Evolutionary conservation across 1,140 invertebrate genomes (phyloP).

Genomic region (Caenorhabditis remanei): DNA sequence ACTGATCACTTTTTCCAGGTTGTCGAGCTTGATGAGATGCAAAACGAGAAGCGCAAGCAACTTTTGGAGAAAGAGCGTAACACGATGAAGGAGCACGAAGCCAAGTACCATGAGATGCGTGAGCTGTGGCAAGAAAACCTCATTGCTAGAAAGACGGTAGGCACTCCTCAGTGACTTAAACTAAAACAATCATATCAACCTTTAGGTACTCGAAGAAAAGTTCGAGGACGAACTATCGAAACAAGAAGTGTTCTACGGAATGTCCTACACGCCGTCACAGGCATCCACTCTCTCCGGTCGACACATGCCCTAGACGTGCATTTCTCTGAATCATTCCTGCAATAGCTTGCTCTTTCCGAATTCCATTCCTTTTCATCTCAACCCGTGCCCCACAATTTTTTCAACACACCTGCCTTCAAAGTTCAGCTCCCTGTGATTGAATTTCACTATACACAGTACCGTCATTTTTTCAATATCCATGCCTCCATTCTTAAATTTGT

Average conservation of each 20-base stretch:
- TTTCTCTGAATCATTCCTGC: conserved; percentile 5
- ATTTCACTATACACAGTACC: background rate
- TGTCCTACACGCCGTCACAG: conserved; percentile 29
- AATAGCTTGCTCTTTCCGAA: background rate
- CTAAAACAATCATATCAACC: background rate
- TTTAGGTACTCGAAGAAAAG: conserved; percentile 59
- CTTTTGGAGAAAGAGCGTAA: conserved; percentile 60
- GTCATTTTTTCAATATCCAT: background rate
- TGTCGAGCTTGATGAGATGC: conserved; percentile 82
- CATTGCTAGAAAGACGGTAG: conserved; percentile 53
- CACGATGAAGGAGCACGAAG: conserved; percentile 64
- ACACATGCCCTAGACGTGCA: conserved; percentile 16
- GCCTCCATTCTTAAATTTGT: background rate
- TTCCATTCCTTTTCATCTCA: background rate
- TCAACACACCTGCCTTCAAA: conserved; percentile 2
- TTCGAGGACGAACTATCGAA: conserved; percentile 61
- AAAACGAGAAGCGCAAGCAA: conserved; percentile 71
- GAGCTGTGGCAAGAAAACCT: conserved; percentile 63
- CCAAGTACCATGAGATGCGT: conserved; percentile 62
- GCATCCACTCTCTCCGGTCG: conserved; percentile 35
- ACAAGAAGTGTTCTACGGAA: conserved; percentile 63
- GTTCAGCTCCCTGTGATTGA: background rate
- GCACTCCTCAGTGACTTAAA: no score
- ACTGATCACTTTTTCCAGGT: conserved; percentile 33
- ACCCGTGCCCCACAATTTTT: background rate